Evolutionary conservation across 2,113 vertebrate genomes (phyloP), one percentile per base, ranked within the genome.

Genomic region (Ailuropoda melanoleuca): DNA sequence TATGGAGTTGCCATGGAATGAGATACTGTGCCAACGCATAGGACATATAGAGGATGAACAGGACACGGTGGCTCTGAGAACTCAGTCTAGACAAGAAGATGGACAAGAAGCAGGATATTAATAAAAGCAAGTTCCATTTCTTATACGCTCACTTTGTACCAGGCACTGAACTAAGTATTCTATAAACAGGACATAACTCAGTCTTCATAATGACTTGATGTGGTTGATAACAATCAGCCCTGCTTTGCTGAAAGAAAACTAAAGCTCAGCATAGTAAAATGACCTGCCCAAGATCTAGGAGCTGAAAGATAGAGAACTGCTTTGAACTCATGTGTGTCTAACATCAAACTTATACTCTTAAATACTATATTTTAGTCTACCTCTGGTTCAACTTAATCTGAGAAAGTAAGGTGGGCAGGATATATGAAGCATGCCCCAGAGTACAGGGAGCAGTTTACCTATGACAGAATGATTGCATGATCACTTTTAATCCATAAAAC

Each of bases 401-500:
- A 84, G 43, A 29, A 78, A 86, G 68, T 80, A 53, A 14, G 23
- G 86, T 9, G 56, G 90, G 58, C 15, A 8, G 18, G 43, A 31
- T 43, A 53, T 23, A 64, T 17, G 68, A 70, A 90, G 74, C 24
- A 34, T 62, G 18, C 29, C 58, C 58, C 1, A 1, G 21, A 83
- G n/a, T 18, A 12, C 55, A 56, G 6, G 31, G 43, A 75, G n/a
- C 46, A 55, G 75, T 97, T 96, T 94, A 29, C 87, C 84, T 84
- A 0, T 56, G 90, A 95, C 88, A 90, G 94, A 89, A 93, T 88
- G 96, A 95, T 66, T 82, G 93, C 43, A 34, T 7, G 58, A 55
- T 90, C 50, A 48, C 84, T 88, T 96, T 88, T 97, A 97, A 98
- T 72, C 70, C 80, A 95, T 93, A 93, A 97, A 95, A 95, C 90